Evolutionary conservation across 2,888 invertebrate species (phyloP), one percentile per base, ranked within the genome.

Genomic region (Lepas anatifera): DNA sequence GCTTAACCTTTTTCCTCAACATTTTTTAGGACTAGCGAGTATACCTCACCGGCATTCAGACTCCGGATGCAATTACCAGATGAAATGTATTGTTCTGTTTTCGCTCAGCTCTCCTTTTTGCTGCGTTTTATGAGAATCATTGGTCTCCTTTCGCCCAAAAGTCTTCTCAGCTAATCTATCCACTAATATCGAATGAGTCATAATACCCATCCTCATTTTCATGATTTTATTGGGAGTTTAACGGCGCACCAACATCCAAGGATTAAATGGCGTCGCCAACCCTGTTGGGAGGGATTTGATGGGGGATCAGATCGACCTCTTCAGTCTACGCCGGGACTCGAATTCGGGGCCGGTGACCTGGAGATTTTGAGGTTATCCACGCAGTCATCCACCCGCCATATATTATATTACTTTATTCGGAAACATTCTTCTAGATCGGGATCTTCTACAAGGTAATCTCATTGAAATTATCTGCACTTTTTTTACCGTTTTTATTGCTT

Each of bases 1-100:
- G 89, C 82, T 77, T 89, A 83, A 89, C 88, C 0, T 87, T 90
- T 80, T 89, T 90, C n/a, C 89, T 89, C 87, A 88, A 84, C 88
- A 90, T 81, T 89, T 90, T 76, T 78, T 87, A 80, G 87, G 87
- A 69, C 77, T 87, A 81, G 83, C 82, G 39, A 87, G 87, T 0
- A 89, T 89, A 81, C 89, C 89, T 67, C 89, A 89, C 70, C 89
- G 89, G 72, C 89, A 89, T 69, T 86, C 87, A 6, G 87, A 89
- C 79, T 69, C 87, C 87, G 0, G 87, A 88, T 79, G 81, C 82
- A 32, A 88, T 84, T 76, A 81, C 83, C 73, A 78, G 83, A 70
- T 88, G 87, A 87, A 89, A 89, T 83, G 77, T 85, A 74, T 76
- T 87, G 71, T 87, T 87, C 37, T 86, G 87, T 10, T 81, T 87